Conservation (phyloP, 2,888 invertebrate species). For the Mythimna vitellina region DNA sequence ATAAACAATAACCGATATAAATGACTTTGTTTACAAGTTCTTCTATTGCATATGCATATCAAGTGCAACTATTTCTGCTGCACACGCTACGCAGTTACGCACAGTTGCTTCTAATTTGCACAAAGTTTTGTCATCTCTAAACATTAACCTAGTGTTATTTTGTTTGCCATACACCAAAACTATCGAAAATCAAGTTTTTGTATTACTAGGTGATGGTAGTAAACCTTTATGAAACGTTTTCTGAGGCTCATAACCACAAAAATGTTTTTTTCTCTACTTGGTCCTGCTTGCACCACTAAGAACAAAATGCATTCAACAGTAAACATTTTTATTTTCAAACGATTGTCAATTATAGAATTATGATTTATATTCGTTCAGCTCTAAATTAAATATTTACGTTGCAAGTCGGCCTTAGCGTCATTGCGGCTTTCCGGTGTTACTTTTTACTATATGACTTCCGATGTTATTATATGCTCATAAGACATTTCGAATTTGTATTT, state of each 20-base stretch:
- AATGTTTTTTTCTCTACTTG: too few relatives aligned
- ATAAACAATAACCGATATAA: not conserved
- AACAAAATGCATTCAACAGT: not conserved
- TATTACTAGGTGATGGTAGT: not conserved
- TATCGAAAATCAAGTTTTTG: too few relatives aligned
- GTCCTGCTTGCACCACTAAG: not conserved
- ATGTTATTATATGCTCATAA: too few relatives aligned
- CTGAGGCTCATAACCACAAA: too few relatives aligned
- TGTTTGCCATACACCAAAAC: not conserved
- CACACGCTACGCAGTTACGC: not conserved
- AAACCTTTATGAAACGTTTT: not conserved
- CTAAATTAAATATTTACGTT: not conserved
- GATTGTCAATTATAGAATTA: not conserved
- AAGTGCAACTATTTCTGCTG: constrained; percentile 1
- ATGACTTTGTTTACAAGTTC: constrained; percentile 1
- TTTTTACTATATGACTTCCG: too few relatives aligned
- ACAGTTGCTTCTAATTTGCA: not conserved
- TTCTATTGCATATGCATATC: not conserved
- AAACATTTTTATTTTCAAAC: not conserved
- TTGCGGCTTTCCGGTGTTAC: not conserved
- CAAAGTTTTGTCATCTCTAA: constrained; percentile 17
- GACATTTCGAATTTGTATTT: not conserved
- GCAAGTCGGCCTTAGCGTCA: not conserved
- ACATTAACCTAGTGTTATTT: not conserved
- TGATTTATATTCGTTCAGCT: not conserved